Base-by-base conservation (phyloP, 2,797 vertebrate genomes). In the Hydrocynus forskahlii region DNA sequence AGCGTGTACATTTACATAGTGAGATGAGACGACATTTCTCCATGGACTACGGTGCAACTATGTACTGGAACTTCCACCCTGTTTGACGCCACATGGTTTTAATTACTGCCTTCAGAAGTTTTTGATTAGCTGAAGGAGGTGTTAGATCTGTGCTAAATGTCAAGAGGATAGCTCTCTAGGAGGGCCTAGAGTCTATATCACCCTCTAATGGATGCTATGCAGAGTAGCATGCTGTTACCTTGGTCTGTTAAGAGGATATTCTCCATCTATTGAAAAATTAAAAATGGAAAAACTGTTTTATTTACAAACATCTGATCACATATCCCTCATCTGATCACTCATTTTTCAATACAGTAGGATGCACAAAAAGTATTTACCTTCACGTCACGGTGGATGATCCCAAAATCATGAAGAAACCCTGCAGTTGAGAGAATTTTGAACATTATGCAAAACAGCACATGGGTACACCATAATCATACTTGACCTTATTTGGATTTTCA, bases 381-480 rank as follows among this genome's bases (percentile, higher is more conserved):
- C 60, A 99, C 91, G 0, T 99, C 97, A 86, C 97, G 94, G 89
- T 99, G 98, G 78, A 98, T 95, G 70, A 97, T 96, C 29, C 96
- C 97, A 87, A 96, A 85, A 81, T 97, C 93, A 19, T 98, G 96
- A 35, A 99, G 93, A 83, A 96, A 97, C 60, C 95, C 97, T 98
- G 88, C 4, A 85, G 75, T 48, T 52, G 10, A 14, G 9, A 17
- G 12, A 57, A 43, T 23, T 12, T 66, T 19, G 5, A 48, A 5
- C 12, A 64, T 64, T 38, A 4, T 40, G 2, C 6, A 69, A 52
- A 8, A 9, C 13, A 72, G 35, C 10, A 60, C 5, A 62, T 12
- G 4, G 12, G 8, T 23, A 62, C 4, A 25, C 23, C 25, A 25
- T 59, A 23, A 21, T 5, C 16, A 21, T 62, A 25, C 59, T 23